A percentile compares a stretch with the other conserved stretches of the same genome.
Evolutionary conservation across 2,797 vertebrate genomes (phyloP).

Genomic region (Euthynnus affinis): DNA sequence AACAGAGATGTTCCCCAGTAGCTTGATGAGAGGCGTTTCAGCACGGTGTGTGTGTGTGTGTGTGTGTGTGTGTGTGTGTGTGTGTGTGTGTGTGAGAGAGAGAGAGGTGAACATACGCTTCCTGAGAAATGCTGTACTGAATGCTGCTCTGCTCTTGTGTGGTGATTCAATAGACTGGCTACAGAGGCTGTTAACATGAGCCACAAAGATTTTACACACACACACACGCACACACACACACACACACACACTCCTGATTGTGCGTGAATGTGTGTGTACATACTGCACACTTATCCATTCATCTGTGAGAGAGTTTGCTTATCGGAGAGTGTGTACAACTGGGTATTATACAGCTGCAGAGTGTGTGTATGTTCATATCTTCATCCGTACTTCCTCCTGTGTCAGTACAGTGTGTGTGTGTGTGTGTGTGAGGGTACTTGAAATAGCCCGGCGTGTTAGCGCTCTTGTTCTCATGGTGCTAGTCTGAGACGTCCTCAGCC

Average conservation of each 20-base stretch:
- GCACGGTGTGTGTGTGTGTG: not conserved
- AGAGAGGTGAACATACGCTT: slow-evolving; percentile 10
- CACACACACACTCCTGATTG: slow-evolving; percentile 16
- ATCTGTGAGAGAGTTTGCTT: slow-evolving; percentile 26
- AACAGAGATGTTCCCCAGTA: slow-evolving; percentile 17
- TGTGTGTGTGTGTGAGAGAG: slow-evolving; percentile 13
- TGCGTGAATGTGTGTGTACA: slow-evolving; percentile 1
- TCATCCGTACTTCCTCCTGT: not conserved
- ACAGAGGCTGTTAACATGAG: slow-evolving; percentile 42
- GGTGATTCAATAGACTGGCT: slow-evolving; percentile 53
- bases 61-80: not conserved
- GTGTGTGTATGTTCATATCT: slow-evolving; percentile 12
- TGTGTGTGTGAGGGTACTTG: slow-evolving; percentile 20
- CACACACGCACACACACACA: slow-evolving; percentile 10
- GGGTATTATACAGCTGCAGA: slow-evolving; percentile 24
- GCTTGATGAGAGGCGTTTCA: slow-evolving; percentile 21
- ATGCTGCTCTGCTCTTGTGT: slow-evolving; percentile 39
- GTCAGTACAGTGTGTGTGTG: not conserved
- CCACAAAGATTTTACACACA: slow-evolving; percentile 22
- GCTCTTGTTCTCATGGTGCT: slow-evolving; percentile 41
- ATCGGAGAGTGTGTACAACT: slow-evolving; percentile 26
- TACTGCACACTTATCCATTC: slow-evolving; percentile 25
- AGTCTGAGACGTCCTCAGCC: slow-evolving; percentile 49
- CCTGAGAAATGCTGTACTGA: slow-evolving; percentile 31
- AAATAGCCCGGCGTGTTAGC: slow-evolving; percentile 39